These are phyloP conservation scores for Jacana jacana DNA, from an alignment of 2,113 vertebrate species.

Conservation along the genomic window DNA sequence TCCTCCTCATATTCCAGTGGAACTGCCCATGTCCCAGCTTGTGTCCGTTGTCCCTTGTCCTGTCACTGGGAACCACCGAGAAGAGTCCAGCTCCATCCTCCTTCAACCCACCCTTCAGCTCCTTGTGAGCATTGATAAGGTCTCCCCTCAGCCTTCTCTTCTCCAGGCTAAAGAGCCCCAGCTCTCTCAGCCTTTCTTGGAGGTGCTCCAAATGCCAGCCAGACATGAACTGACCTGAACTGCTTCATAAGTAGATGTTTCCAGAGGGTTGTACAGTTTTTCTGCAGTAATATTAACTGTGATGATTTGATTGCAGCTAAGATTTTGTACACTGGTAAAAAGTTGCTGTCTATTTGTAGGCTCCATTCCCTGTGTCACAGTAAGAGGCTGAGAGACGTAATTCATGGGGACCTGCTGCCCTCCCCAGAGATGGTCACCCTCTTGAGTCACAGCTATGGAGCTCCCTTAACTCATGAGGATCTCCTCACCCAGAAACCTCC, in stretches of 20 bases:
- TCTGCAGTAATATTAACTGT: not conserved
- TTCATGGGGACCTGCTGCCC: constrained; percentile 77
- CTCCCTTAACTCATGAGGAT: constrained; percentile 29
- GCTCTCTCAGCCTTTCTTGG: too few relatives aligned
- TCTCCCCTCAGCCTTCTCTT: too few relatives aligned
- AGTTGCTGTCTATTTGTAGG: constrained; percentile 53
- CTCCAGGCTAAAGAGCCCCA: too few relatives aligned
- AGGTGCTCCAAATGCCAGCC: not conserved
- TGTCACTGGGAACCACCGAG: too few relatives aligned
- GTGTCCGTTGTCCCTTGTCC: too few relatives aligned
- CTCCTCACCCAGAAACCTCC: not conserved
- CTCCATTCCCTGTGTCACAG: constrained; percentile 70
- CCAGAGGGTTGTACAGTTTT: not conserved
- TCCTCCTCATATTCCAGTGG: too few relatives aligned
- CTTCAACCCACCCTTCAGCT: too few relatives aligned
- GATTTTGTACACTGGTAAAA: not conserved
- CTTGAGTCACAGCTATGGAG: constrained; percentile 73
- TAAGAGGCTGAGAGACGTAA: constrained; percentile 69
- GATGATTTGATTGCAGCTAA: not conserved
- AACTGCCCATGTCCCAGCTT: too few relatives aligned
- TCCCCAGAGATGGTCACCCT: constrained; percentile 78
- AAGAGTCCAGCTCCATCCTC: too few relatives aligned
- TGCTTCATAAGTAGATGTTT: not conserved
- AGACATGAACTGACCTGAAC: not conserved
- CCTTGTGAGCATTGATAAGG: too few relatives aligned